Percentiles rank a stretch among this genome's conserved stretches.
Conservation (phyloP, 2,888 invertebrate genomes). For the Dioctria linearis region DNA sequence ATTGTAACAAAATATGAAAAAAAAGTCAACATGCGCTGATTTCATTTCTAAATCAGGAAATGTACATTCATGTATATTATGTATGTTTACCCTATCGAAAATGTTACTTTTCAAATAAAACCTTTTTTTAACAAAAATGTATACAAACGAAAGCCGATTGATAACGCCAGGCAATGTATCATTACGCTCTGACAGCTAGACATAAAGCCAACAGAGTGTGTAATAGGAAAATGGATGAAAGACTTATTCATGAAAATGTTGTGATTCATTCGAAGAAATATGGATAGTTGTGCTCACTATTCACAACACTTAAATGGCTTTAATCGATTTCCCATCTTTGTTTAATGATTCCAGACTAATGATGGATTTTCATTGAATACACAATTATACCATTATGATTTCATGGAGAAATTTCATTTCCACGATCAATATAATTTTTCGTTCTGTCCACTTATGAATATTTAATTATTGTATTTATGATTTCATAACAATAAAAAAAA, state of each 20-base stretch:
- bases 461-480: no score
- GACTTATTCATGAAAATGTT: background rate
- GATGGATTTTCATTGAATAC: no score
- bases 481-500: no score
- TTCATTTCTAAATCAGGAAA: no score
- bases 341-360: background rate
- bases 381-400: no score
- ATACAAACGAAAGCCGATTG: no score
- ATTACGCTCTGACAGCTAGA: background rate
- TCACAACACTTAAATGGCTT: background rate
- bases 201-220: background rate
- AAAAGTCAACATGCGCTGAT: no score
- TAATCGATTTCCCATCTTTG: background rate
- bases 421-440: no score
- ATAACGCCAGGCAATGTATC: background rate
- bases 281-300: background rate
- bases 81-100: background rate
- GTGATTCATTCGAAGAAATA: background rate
- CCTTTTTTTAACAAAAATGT: background rate
- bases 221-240: background rate
- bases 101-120: background rate
- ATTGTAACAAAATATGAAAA: background rate
- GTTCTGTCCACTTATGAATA: no score
- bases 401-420: no score
- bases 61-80: no score